Conservation (phyloP, 1,140 invertebrate genomes). For the Platorchestia sp. region DNA sequence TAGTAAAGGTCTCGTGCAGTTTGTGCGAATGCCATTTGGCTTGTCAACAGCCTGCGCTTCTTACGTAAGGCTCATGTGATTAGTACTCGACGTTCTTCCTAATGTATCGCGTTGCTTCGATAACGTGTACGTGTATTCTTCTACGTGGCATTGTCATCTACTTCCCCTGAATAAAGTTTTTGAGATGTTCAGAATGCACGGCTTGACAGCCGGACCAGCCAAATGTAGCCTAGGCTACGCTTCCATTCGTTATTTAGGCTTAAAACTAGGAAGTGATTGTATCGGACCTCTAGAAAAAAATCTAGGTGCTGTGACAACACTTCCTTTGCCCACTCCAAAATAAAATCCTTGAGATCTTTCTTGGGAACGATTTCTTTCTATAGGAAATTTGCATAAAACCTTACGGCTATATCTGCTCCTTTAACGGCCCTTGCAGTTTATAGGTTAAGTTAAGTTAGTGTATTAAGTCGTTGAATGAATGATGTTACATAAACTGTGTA, state of each 20-base stretch:
- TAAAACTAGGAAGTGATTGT: not conserved
- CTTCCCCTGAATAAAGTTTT: not conserved
- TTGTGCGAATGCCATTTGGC: not conserved
- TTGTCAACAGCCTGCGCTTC: not conserved
- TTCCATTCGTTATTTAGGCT: not conserved
- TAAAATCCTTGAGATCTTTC: not conserved
- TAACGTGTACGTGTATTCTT: too few species aligned
- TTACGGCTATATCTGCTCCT: not conserved
- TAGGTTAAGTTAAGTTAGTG: too few species aligned
- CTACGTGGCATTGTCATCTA: too few species aligned
- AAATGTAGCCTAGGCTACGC: not conserved
- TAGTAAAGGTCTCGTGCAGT: not conserved
- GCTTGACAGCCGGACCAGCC: not conserved
- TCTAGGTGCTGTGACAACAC: not conserved
- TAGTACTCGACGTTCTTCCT: not conserved
- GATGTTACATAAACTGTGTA: too few species aligned
- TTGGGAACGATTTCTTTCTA: not conserved
- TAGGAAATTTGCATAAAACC: not conserved
- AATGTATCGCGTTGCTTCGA: too few species aligned
- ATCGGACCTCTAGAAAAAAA: not conserved
- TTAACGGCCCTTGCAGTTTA: too few species aligned
- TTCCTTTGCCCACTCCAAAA: not conserved
- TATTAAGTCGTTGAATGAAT: too few species aligned
- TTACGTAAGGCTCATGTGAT: not conserved
- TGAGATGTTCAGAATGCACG: not conserved